Evolutionary conservation across 2,888 invertebrate genomes (phyloP), one percentile per base, ranked within the genome.

Genomic region (Parnassius mnemosyne): DNA sequence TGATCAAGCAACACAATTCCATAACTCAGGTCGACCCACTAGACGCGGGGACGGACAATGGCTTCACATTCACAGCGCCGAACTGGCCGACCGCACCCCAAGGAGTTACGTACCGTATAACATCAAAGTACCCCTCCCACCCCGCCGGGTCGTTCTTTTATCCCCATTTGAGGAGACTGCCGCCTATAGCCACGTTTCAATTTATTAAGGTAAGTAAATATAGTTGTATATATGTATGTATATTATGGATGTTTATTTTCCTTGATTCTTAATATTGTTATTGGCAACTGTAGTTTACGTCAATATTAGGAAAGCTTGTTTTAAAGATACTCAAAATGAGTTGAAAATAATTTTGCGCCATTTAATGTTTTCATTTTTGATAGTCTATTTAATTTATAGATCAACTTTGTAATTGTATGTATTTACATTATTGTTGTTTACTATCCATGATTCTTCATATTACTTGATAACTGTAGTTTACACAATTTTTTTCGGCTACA

Each of bases 61-160:
- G 98, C 3, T 96, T 98, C 90, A 98, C 98, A 59, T 98, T 98
- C 89, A 98, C 98, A 16, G 96, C 98, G n/a, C 97, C 97, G 57
- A 97, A 97, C 91, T 98, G 98, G 98, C 96, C 97, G 59, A 97
- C 97, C 20, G 95, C 96, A 57, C 98, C 98, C 2, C 96, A 96
- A 82, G 96, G 97, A 70, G 95, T 95, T 70, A 96, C 97, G 70
- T 96, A 96, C 88, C 94, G 95, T 76, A 97, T 98, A 87, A 97
- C 97, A 44, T 95, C 97, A 54, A 94, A 95, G 70, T 96, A 95
- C 84, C 98, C 98, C 10, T 95, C 95, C 64, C 98, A 98, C 90
- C 97, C 97, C 20, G 98, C 98, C 12, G 97, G 97, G 65, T 97
- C 98, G 59, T 98, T 98, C 92, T 97, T 96, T 92, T 98, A 98